Conservation (phyloP, 2,888 invertebrate species). For the Nowickia ferox region DNA sequence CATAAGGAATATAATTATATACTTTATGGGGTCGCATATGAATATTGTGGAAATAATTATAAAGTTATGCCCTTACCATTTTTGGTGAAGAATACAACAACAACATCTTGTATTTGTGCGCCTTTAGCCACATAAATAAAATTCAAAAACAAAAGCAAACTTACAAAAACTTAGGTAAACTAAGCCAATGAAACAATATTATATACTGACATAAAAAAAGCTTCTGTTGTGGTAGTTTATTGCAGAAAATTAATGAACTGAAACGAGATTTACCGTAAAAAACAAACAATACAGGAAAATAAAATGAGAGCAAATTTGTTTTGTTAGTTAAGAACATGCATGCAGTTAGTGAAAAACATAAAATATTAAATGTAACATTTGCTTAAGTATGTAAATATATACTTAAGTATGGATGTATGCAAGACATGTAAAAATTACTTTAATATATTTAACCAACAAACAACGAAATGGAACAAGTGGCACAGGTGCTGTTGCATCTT, state of each 20-base stretch:
- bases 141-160: not conserved
- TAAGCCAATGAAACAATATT: constrained; percentile 28
- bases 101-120: constrained; percentile 37
- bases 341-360: constrained; percentile 31
- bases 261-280: constrained; percentile 14
- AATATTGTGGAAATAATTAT: too few species aligned
- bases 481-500: too few species aligned
- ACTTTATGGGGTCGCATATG: too few species aligned
- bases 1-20: too few species aligned
- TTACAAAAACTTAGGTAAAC: not conserved
- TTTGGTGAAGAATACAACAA: not conserved
- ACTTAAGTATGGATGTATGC: not conserved
- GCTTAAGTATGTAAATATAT: not conserved
- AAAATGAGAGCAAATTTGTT: constrained; percentile 8
- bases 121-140: not conserved
- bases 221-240: constrained; percentile 47
- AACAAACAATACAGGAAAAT: not conserved
- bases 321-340: constrained; percentile 11
- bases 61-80: too few species aligned
- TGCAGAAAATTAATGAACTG: constrained; percentile 28
- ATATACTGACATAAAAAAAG: constrained; percentile 45
- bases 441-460: too few species aligned
- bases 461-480: too few species aligned
- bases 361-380: not conserved
- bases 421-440: too few species aligned